Evolutionary conservation across 64 coral and sea anemone genomes (phyloP).

Genomic region (Hydrozoanthus tunicans): DNA sequence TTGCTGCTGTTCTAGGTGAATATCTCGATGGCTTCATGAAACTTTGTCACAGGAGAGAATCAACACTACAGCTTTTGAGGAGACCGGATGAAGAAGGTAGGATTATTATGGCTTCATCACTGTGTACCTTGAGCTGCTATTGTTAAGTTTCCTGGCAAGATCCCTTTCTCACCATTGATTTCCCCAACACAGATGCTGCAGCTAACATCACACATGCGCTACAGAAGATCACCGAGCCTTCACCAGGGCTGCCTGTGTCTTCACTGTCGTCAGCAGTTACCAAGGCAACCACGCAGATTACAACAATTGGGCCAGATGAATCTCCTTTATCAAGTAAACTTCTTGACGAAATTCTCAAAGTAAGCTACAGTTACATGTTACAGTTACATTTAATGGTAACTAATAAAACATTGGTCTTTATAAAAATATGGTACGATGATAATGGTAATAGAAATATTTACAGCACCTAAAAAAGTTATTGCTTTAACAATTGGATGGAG

Average conservation of each 20-base stretch:
- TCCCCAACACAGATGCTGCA: conserved; percentile 45
- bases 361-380: conserved; percentile 5
- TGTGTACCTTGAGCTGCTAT: no score
- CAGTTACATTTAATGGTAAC: not conserved
- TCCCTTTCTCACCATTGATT: not conserved
- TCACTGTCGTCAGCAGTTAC: conserved; percentile 89
- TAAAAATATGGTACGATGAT: no score
- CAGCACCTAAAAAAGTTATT: no score
- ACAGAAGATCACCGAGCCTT: conserved; percentile 86
- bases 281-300: conserved; percentile 88
- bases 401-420: no score
- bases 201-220: conserved; percentile 93
- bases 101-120: not conserved
- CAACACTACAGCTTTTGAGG: conserved; percentile 75
- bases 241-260: conserved; percentile 66
- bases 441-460: no score
- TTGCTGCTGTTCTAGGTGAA: conserved; percentile 65
- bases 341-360: conserved; percentile 81
- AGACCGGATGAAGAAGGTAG: conserved; percentile 60
- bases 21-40: conserved; percentile 82
- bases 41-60: conserved; percentile 87
- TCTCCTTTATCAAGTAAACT: conserved; percentile 76
- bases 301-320: conserved; percentile 73
- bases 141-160: not conserved
- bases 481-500: no score